These are phyloP conservation scores for Metopolophium dirhodum DNA, from an alignment of 1,140 invertebrate species.

Conservation along the genomic window DNA sequence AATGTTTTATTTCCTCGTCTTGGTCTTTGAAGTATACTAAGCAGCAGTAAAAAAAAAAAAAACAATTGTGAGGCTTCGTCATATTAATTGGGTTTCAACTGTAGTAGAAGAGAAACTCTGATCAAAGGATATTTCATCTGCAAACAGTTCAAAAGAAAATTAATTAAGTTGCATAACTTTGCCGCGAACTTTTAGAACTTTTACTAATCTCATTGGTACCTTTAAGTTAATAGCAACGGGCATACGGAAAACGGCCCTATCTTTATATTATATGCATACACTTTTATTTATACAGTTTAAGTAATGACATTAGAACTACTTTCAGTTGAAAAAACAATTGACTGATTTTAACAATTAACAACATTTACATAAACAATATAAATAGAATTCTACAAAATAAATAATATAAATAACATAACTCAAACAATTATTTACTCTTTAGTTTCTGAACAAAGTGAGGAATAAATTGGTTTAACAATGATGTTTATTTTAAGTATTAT, in stretches of 20 bases:
- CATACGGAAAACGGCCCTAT: not conserved
- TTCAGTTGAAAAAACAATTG: not conserved
- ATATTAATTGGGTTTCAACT: slow-evolving; percentile 55
- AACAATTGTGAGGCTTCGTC: slow-evolving; percentile 7
- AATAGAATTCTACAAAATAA: slow-evolving; percentile 5
- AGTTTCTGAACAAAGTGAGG: not conserved
- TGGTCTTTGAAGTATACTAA: slow-evolving; percentile 33
- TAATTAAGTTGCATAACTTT: slow-evolving; percentile 57
- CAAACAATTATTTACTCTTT: slow-evolving; percentile 18
- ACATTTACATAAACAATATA: not conserved
- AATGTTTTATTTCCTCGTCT: slow-evolving; percentile 3
- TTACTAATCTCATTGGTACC: slow-evolving; percentile 50
- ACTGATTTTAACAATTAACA: slow-evolving; percentile 9
- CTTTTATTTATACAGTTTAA: not conserved
- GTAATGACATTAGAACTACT: slow-evolving; percentile 1
- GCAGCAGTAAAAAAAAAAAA: slow-evolving; percentile 26
- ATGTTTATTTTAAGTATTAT: not conserved
- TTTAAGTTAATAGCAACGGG: slow-evolving; percentile 29
- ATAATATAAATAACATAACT: slow-evolving; percentile 9
- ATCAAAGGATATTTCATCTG: slow-evolving; percentile 49
- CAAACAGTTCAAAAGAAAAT: slow-evolving; percentile 55
- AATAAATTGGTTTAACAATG: slow-evolving; percentile 12
- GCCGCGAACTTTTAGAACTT: slow-evolving; percentile 42
- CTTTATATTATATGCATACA: slow-evolving; percentile 18
- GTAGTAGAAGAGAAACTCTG: slow-evolving; percentile 44